Base-by-base conservation (phyloP, 1,140 invertebrate species). In the Lasioglossum albipes region DNA sequence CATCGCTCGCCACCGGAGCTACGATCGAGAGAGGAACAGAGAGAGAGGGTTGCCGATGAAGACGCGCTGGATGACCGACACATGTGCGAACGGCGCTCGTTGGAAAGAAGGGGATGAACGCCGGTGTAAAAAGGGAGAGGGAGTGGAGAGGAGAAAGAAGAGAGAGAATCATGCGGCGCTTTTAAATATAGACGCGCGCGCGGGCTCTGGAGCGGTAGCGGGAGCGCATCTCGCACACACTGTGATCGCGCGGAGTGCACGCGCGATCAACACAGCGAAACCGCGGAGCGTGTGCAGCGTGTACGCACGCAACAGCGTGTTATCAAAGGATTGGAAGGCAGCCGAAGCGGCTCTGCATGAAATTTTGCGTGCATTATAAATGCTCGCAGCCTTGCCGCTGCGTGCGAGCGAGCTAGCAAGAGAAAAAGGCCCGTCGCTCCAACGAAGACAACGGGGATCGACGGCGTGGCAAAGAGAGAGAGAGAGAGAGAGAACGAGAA, bases 351-450 rank as follows among this genome's bases (percentile, higher is more conserved):
- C 80, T 86, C 86, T 89, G 89, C 90, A 91, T 92, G 90, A 92
- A 92, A 92, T 93, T 92, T 92, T 90, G 89, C 91, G 90, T 91
- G 89, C 88, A 91, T 92, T 91, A 91, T 91, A 90, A 92, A 91
- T 91, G 89, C 87, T 82, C 89, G 88, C 77, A 86, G 83, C 79
- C 79, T 88, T 62, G 83, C 78, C 80, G 80, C 45, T 49, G 79
- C 69, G 75, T 68, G 59, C 81, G 68, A 69, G 73, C 84, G 83
- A 84, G 73, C 84, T 82, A 84, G 69, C 64, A 66, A 59, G 52
- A 65, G 57, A 74, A 59, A 62, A 76, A 41, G 61, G 49, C 31
- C 78, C 68, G 57, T 78, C 66, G 59, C 74, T 6, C 16, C 27
- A 22, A 75, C 62, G 42, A 71, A 52, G 66, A 62, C 20, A 65